These are phyloP conservation scores for Sylvia atricapilla DNA, from an alignment of 2,113 vertebrate genomes.

Conservation along the genomic window DNA sequence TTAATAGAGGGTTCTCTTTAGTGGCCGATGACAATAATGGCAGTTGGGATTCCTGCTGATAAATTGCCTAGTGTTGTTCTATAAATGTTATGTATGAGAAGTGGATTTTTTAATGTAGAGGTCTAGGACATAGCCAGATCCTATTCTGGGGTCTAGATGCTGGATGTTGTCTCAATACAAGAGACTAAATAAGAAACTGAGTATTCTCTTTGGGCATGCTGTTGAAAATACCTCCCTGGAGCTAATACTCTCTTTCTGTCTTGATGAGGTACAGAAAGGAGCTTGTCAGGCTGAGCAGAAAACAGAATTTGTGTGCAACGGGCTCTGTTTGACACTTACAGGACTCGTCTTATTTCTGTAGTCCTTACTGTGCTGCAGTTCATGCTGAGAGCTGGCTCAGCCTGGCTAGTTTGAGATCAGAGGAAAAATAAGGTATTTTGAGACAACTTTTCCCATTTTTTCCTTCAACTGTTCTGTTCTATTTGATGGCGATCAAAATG, in stretches of 20 bases:
- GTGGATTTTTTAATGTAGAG: neutral
- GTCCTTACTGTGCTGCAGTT: neutral
- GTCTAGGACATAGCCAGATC: neutral
- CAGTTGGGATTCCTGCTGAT: neutral
- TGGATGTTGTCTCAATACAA: neutral
- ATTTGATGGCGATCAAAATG: neutral
- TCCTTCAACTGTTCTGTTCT: neutral
- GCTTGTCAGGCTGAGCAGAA: neutral
- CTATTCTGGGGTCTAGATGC: neutral
- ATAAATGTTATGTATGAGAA: neutral
- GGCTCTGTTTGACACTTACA: neutral
- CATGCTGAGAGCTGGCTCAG: neutral
- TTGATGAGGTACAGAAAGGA: neutral
- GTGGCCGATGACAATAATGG: neutral
- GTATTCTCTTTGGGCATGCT: neutral
- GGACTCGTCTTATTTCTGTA: neutral
- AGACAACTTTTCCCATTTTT: neutral
- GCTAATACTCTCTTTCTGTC: neutral
- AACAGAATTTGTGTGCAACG: neutral
- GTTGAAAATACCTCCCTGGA: neutral
- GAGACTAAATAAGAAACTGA: neutral
- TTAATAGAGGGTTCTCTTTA: neutral
- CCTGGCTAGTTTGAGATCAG: neutral
- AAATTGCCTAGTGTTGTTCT: accelerated
- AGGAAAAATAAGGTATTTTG: neutral